Conservation (phyloP, 2,797 vertebrate genomes). For the Discoglossus pictus region DNA sequence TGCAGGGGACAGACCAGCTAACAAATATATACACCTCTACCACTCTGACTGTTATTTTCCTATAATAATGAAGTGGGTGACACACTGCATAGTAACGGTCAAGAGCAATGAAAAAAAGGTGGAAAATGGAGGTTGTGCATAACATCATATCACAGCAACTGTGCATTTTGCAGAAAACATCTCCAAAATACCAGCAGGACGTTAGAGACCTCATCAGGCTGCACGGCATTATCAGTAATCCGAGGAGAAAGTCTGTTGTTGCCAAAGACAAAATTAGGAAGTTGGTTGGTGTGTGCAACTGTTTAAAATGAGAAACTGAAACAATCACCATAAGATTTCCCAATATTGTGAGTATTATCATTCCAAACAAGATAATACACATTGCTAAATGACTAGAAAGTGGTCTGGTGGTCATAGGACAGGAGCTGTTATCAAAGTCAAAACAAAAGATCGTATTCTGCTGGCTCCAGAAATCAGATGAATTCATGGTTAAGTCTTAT, state of each 20-base stretch:
- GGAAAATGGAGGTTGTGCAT: constrained; percentile 51
- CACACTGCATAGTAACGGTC: constrained; percentile 37
- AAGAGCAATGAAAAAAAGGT: constrained; percentile 54
- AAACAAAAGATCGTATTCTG: constrained; percentile 40
- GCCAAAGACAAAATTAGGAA: constrained; percentile 53
- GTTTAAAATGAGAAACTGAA: constrained; percentile 52
- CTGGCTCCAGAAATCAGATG: background rate
- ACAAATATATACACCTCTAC: constrained; percentile 44
- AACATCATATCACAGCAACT: constrained; percentile 47
- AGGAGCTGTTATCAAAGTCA: constrained; percentile 50
- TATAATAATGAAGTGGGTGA: constrained; percentile 46
- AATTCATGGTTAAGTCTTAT: constrained; percentile 24
- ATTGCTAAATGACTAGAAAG: background rate
- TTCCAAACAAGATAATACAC: accelerated
- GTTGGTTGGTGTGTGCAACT: constrained; percentile 52
- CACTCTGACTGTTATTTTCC: constrained; percentile 36
- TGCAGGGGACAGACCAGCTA: constrained; percentile 36
- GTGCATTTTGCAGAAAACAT: constrained; percentile 50
- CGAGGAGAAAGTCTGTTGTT: constrained; percentile 49
- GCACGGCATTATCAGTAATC: constrained; percentile 45
- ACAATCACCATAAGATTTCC: constrained; percentile 38
- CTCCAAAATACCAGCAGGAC: constrained; percentile 41
- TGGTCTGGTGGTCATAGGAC: constrained; percentile 10
- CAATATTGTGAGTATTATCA: constrained; percentile 17
- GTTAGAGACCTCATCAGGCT: constrained; percentile 55